These are phyloP conservation scores for Lepidochitona cinerea DNA, from an alignment of 2,888 invertebrate species.

Conservation along the genomic window DNA sequence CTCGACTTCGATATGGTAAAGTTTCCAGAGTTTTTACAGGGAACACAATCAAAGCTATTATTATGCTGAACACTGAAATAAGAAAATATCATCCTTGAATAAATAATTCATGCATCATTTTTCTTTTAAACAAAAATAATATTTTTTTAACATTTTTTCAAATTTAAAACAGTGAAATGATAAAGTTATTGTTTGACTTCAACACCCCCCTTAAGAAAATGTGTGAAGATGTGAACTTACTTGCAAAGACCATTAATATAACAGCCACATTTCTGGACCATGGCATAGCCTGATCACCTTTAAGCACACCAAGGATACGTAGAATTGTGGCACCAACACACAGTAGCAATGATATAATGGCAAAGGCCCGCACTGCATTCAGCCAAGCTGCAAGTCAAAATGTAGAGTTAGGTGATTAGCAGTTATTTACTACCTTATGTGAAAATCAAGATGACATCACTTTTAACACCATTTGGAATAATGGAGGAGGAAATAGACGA, in stretches of 20 bases:
- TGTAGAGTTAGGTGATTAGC: neutral
- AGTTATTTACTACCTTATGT: no score
- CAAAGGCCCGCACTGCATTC: constrained; percentile 1
- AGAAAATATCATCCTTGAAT: no score
- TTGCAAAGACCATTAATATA: neutral
- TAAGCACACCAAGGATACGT: neutral
- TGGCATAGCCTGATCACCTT: neutral
- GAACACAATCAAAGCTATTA: neutral
- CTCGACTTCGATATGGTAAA: neutral
- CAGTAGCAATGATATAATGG: neutral
- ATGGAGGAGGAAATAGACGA: no score
- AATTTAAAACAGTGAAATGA: no score
- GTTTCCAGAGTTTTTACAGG: neutral
- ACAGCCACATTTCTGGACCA: neutral
- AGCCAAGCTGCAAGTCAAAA: neutral
- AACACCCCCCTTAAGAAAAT: no score
- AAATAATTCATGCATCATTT: no score
- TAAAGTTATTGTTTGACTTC: no score
- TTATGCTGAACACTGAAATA: neutral
- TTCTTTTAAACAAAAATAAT: no score
- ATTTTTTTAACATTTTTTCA: no score
- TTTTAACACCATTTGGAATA: no score
- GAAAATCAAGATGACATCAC: no score
- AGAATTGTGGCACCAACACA: neutral
- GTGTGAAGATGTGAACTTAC: no score